These are phyloP conservation scores for Gulo gulo DNA, from an alignment of 2,113 vertebrate species.

Conservation along the genomic window DNA sequence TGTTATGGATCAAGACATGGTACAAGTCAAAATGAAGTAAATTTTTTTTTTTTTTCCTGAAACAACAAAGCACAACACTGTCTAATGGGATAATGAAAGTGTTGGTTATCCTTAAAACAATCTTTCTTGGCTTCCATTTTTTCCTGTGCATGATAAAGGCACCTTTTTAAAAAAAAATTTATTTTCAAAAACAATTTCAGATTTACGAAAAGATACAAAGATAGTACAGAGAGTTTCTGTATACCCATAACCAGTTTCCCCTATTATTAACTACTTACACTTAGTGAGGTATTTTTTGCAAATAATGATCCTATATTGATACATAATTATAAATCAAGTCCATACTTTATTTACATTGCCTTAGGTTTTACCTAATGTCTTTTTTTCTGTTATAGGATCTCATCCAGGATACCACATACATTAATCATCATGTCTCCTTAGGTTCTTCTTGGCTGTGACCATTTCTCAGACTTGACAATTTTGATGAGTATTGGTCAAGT, in stretches of 20 bases:
- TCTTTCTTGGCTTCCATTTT: background rate
- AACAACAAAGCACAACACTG: background rate
- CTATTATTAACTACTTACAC: background rate
- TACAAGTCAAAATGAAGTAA: background rate
- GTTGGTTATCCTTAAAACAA: background rate
- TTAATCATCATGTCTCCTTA: background rate
- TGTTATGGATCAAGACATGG: background rate
- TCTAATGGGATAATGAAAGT: background rate
- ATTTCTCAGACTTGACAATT: background rate
- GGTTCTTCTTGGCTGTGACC: background rate
- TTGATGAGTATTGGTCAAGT: background rate
- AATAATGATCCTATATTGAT: background rate
- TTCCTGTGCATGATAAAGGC: background rate
- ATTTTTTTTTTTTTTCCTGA: background rate
- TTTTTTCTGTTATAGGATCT: background rate
- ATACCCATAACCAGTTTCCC: background rate
- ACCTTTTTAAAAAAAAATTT: background rate
- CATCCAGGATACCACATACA: background rate
- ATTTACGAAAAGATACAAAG: background rate
- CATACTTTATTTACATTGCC: background rate
- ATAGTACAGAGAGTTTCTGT: background rate
- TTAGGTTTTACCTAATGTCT: background rate
- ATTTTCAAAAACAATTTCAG: background rate
- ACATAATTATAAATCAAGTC: background rate
- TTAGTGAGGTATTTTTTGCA: background rate